Evolutionary conservation across 2,113 vertebrate species (phyloP).

Genomic region (Pseudopipra pipra): DNA sequence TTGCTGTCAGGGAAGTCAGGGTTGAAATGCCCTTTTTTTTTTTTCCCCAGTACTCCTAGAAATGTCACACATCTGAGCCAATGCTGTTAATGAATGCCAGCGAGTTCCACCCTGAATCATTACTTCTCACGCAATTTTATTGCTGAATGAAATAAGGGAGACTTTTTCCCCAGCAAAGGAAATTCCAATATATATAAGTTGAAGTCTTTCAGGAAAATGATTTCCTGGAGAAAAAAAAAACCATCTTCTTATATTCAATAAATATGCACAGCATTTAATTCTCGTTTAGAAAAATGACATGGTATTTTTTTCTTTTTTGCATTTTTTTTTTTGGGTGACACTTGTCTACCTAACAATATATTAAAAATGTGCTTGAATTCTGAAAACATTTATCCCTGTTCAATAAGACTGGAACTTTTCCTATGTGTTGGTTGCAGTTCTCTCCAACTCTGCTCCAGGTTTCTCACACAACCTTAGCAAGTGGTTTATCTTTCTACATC

Average conservation of each 20-base stretch:
- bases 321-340: not conserved
- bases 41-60: not conserved
- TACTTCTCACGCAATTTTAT: not conserved
- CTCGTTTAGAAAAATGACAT: not conserved
- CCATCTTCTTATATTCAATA: not conserved
- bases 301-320: not conserved
- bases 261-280: not conserved
- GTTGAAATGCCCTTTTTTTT: not conserved
- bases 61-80: not conserved
- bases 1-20: not conserved
- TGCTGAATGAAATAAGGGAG: not conserved
- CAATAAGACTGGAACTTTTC: not conserved
- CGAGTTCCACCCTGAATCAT: not conserved
- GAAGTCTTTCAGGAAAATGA: not conserved
- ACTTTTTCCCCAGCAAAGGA: not conserved
- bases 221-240: not conserved
- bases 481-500: not conserved
- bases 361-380: not conserved
- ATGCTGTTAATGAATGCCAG: constrained; percentile 10
- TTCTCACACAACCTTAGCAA: not conserved
- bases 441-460: not conserved
- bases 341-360: not conserved
- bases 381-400: not conserved
- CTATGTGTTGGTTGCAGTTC: not conserved
- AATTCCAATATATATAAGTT: not conserved